Evolutionary conservation across 1,140 invertebrate genomes (phyloP), one percentile per base, ranked within the genome.

Genomic region (Lepidurus apus): DNA sequence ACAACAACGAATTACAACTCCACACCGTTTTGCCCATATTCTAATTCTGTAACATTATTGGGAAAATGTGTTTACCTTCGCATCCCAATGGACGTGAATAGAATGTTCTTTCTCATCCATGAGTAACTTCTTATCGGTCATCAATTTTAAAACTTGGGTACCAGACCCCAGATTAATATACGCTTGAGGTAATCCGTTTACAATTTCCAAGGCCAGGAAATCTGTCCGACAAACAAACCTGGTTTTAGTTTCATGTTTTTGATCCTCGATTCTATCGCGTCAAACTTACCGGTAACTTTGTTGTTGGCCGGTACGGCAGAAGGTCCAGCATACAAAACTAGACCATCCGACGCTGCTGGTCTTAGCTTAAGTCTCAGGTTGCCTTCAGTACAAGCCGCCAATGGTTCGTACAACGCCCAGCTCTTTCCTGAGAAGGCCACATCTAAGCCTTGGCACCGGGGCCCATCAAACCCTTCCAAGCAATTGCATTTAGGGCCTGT

Each of bases 281-380:
- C 44, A 45, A 76, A 73, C 44, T 80, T 82, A 89, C 88, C 88
- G 88, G 89, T 87, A 44, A 93, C 86, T 74, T 87, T 85, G 24
- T 91, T 83, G 77, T 89, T 84, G 10, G 77, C n/a, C 5, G 84
- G 85, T 75, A 85, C 83, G 10, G 82, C 84, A 78, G 95, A 87
- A 0, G 97, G 97, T 21, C 97, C 97, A 82, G 95, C 88, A 84
- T 98, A 99, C 84, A 98, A 93, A 34, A 98, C 87, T 1, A 98
- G 87, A 17, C 95, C 95, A 85, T 91, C 88, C 24, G 90, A 89
- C 34, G 87, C 86, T 82, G 91, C 88, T 3, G 93, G 88, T 0
- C 91, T 90, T 78, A 98, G 88, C 80, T 95, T 92, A 7, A 98
- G 84, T 76, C 90, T 93, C 21, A 80, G 65, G 7, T 34, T 77